Evolutionary conservation across 2,113 vertebrate species (phyloP), one percentile per base, ranked within the genome.

Genomic region (Cryptotis parvus): DNA sequence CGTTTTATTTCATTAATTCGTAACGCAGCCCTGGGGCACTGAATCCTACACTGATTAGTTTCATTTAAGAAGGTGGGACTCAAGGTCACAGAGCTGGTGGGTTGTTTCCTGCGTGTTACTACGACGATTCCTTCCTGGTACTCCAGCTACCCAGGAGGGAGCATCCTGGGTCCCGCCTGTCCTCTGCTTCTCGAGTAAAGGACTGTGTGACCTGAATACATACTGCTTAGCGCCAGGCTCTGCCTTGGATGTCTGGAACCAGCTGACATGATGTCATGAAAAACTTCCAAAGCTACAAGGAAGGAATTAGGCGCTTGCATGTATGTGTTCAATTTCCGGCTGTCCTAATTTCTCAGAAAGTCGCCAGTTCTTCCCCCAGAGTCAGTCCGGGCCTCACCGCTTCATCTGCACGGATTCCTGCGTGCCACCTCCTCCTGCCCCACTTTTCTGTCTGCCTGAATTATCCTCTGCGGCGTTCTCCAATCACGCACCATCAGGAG

Each of bases 181-280:
- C 65, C 81, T 61, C 0, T n/a, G 82, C 85, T 74, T 91, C 78
- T 89, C 58, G 26, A 94, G 65, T 69, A 70, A 78, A 89, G 49
- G 26, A 70, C 66, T 2, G 0, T 94, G 41, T 87, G 90, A 89
- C 74, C 92, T 78, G 91, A 90, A 77, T 29, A 41, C 52, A 10
- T 31, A 86, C 39, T 63, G 39, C 80, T 77, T 66, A 75, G 84
- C 65, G 49, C 84, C 91, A 91, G 73, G 52, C 52, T 68, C 66
- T 73, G 82, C 63, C 85, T 89, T 43, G 24, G 82, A 76, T 78
- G 87, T 78, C 74, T 87, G 87, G 91, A 92, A 95, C 89, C 89
- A 87, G 69, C 89, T 92, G 91, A 93, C 85, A 74, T 80, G 82
- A 94, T 91, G 85, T 93, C 92, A 90, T 83, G 69, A 94, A 91